These are phyloP conservation scores for Rana temporaria DNA, from an alignment of 2,113 vertebrate genomes.

Conservation along the genomic window DNA sequence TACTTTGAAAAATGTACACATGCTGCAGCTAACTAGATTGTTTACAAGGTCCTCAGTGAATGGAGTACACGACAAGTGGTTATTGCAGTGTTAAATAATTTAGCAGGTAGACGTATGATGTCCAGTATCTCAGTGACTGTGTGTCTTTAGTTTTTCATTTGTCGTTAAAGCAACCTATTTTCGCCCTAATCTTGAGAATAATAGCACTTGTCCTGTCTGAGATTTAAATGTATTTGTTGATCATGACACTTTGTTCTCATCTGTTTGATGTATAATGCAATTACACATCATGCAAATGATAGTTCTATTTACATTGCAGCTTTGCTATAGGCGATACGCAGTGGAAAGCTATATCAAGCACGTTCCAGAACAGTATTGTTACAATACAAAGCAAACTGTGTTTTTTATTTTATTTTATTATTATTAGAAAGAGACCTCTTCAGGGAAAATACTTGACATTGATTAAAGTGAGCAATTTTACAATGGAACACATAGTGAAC, in stretches of 20 bases:
- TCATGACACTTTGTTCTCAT: conserved; percentile 40
- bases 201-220: conserved; percentile 41
- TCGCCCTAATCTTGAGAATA: neutral
- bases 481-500: conserved; percentile 47
- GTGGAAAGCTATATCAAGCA: conserved; percentile 17
- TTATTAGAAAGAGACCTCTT: conserved; percentile 48
- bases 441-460: conserved; percentile 53
- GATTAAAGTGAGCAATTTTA: conserved; percentile 56
- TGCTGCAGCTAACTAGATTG: too few species aligned
- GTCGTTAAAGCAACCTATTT: neutral
- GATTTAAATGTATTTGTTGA: conserved; percentile 33
- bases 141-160: conserved; percentile 3
- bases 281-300: conserved; percentile 52
- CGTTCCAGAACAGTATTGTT: conserved; percentile 11
- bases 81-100: conserved; percentile 20
- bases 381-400: conserved; percentile 40
- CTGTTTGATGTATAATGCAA: conserved; percentile 50
- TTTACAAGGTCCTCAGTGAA: too few species aligned
- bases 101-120: neutral
- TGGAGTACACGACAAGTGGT: neutral
- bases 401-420: conserved; percentile 25
- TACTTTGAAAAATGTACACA: too few species aligned
- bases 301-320: conserved; percentile 44
- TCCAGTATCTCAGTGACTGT: neutral
- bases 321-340: conserved; percentile 38